Conservation (phyloP, 2,113 vertebrate genomes). For the Nettapus auritus region DNA sequence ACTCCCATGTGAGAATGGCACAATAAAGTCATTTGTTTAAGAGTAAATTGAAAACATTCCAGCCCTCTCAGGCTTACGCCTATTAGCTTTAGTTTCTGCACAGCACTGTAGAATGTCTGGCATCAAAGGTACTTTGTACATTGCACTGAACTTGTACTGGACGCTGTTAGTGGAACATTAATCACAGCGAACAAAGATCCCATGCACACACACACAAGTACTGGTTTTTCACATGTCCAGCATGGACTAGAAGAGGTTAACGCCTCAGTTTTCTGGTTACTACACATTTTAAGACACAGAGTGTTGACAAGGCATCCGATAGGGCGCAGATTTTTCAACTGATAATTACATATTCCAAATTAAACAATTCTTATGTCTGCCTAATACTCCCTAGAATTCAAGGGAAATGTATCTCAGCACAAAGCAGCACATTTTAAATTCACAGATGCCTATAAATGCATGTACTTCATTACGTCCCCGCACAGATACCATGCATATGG, state of each 20-base stretch:
- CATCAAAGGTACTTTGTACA: constrained; percentile 69
- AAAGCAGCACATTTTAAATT: neutral
- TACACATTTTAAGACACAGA: neutral
- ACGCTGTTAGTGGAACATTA: constrained; percentile 50
- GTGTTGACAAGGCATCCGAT: constrained; percentile 24
- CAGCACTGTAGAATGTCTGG: constrained; percentile 64
- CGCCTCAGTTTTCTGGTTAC: constrained; percentile 5
- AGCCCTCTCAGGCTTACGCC: constrained; percentile 28
- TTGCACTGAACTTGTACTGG: constrained; percentile 50
- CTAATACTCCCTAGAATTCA: neutral
- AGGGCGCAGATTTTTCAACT: neutral
- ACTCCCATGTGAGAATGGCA: constrained; percentile 61
- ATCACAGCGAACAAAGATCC: constrained; percentile 63
- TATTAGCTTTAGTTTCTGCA: constrained; percentile 66
- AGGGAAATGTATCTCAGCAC: neutral
- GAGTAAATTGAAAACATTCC: constrained; percentile 74
- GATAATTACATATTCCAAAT: constrained; percentile 16
- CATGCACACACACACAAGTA: constrained; percentile 39
- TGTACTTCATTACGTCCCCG: neutral
- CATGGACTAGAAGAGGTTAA: constrained; percentile 45
- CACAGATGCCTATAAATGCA: neutral
- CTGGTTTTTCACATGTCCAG: constrained; percentile 25
- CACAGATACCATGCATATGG: neutral
- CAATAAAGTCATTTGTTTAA: constrained; percentile 70
- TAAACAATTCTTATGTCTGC: constrained; percentile 7